Evolutionary conservation across 1,140 invertebrate genomes (phyloP).

Genomic region (Pinna nobilis): DNA sequence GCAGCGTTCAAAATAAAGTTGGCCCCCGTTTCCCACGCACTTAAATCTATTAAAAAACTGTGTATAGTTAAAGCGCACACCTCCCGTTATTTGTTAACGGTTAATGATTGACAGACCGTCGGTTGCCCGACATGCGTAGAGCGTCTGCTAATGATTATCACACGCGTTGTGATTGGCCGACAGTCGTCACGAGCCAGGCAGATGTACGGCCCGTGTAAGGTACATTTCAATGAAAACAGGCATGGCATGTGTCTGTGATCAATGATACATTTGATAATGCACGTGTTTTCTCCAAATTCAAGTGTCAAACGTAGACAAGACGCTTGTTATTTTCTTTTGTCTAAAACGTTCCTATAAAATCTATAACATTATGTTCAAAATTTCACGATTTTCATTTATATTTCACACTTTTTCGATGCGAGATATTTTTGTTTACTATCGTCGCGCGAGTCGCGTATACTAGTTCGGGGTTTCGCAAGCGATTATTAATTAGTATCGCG

Average conservation of each 20-base stretch:
- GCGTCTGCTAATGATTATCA: slow-evolving; percentile 35
- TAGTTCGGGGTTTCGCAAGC: slow-evolving; percentile 30
- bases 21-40: slow-evolving; percentile 47
- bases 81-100: slow-evolving; percentile 47
- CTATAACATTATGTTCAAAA: not conserved
- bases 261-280: slow-evolving; percentile 26
- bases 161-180: slow-evolving; percentile 53
- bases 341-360: not conserved
- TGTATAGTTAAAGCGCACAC: slow-evolving; percentile 42
- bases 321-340: not conserved
- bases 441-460: slow-evolving; percentile 15
- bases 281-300: slow-evolving; percentile 32
- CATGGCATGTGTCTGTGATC: slow-evolving; percentile 39
- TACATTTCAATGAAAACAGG: slow-evolving; percentile 32
- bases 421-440: not conserved
- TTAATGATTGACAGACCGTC: slow-evolving; percentile 48
- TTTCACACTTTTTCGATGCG: not conserved
- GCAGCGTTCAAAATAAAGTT: slow-evolving; percentile 41
- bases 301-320: slow-evolving; percentile 14
- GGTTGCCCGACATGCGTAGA: slow-evolving; percentile 42
- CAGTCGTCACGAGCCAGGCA: slow-evolving; percentile 36
- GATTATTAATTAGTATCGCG: slow-evolving; percentile 32
- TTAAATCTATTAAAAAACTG: slow-evolving; percentile 42
- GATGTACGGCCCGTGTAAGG: slow-evolving; percentile 44
- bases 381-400: not conserved